Conservation (phyloP, 2,113 vertebrate genomes). For the Lycaon pictus region DNA sequence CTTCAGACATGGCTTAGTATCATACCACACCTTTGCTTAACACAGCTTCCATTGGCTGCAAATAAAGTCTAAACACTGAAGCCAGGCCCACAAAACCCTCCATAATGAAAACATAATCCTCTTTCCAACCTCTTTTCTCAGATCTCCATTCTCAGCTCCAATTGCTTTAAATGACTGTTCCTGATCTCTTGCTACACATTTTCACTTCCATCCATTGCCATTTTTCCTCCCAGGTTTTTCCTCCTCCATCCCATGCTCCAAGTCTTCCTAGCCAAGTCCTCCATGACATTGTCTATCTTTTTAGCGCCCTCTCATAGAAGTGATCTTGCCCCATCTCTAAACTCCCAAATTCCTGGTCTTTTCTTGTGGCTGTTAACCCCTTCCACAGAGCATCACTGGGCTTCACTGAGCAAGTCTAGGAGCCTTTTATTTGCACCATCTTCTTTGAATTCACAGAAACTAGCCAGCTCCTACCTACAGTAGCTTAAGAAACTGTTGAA, state of each 20-base stretch:
- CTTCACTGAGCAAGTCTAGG: neutral
- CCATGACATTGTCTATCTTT: neutral
- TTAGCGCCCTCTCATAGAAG: neutral
- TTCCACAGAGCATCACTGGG: neutral
- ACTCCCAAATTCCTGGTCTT: neutral
- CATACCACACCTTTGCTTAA: neutral
- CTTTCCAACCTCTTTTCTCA: neutral
- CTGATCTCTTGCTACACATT: neutral
- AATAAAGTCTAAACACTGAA: neutral
- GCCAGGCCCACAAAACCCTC: neutral
- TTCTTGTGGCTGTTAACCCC: neutral
- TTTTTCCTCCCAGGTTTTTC: neutral
- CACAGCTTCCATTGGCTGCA: neutral
- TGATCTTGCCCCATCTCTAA: neutral
- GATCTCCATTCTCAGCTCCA: neutral
- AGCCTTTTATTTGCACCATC: neutral
- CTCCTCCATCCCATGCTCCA: neutral
- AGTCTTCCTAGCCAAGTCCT: neutral
- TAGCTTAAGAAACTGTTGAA: neutral
- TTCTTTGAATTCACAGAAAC: conserved; percentile 20
- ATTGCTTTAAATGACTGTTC: neutral
- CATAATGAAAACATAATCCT: neutral
- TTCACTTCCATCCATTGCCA: conserved; percentile 62
- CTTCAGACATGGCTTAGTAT: neutral
- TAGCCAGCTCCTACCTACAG: neutral